phyloP scores from a whole-genome alignment of 2,113 vertebrate species.

The Lates calcarifer region DNA sequence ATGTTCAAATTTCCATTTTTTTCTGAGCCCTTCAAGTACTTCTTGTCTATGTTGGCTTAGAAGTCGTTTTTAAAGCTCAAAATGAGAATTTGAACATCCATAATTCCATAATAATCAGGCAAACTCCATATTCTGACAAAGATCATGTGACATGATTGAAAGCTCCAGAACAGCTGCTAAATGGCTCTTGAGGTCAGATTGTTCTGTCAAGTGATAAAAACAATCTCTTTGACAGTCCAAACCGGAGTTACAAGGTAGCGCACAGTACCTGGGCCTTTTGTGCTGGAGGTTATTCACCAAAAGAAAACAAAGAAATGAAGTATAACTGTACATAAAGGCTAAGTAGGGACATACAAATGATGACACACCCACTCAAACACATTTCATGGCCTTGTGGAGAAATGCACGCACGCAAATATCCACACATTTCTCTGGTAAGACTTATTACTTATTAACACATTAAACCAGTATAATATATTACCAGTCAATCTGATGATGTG shows the following conservation, averaged over 20 bases:
- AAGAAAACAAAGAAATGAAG: slow-evolving; percentile 1
- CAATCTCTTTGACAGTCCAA: background rate
- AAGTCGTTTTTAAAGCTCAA: too few relatives aligned
- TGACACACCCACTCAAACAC: background rate
- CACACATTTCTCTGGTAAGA: background rate
- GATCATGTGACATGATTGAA: rapidly evolving
- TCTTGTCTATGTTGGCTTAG: too few relatives aligned
- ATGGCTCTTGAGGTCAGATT: background rate
- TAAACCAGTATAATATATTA: background rate
- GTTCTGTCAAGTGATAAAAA: background rate
- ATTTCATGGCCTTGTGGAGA: background rate
- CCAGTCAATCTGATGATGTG: background rate
- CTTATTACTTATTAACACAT: slow-evolving; percentile 1
- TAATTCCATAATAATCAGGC: background rate
- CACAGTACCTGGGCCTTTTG: background rate
- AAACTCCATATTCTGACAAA: background rate
- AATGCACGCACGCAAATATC: background rate
- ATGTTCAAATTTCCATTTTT: background rate
- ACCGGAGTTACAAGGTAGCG: too few relatives aligned
- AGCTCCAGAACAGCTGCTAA: background rate
- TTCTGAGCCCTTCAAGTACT: too few relatives aligned
- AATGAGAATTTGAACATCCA: too few relatives aligned
- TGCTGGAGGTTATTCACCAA: background rate
- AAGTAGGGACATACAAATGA: background rate
- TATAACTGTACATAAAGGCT: background rate